These are phyloP conservation scores for Athene cunicularia DNA, from an alignment of 2,113 vertebrate species.

Conservation along the genomic window DNA sequence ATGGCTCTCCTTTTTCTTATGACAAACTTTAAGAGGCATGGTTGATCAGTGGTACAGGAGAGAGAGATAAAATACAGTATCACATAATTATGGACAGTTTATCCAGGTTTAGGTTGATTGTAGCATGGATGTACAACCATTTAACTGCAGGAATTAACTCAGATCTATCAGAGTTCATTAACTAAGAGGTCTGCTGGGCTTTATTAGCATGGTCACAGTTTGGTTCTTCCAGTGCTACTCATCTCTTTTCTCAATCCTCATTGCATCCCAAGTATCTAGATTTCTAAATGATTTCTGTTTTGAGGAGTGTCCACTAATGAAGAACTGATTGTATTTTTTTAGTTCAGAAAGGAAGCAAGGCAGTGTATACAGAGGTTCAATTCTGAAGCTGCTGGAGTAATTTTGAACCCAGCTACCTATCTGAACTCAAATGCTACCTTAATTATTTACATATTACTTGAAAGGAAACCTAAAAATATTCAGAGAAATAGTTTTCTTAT, in stretches of 20 bases:
- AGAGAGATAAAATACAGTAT: background rate
- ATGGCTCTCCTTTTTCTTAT: background rate
- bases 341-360: background rate
- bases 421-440: background rate
- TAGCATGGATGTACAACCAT: background rate
- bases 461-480: conserved; percentile 33
- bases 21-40: background rate
- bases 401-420: background rate
- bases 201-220: background rate
- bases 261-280: background rate
- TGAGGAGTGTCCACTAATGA: background rate
- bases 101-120: background rate
- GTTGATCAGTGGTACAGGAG: background rate
- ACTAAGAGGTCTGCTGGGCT: background rate
- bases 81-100: background rate
- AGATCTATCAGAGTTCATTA: background rate
- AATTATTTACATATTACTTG: conserved; percentile 20
- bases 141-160: background rate
- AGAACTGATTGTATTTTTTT: background rate
- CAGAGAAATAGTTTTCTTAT: conserved; percentile 45
- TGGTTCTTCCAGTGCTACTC: background rate
- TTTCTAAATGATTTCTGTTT: background rate
- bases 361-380: background rate
- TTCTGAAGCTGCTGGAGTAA: background rate
- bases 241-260: background rate